Evolutionary conservation across 2,797 vertebrate species (phyloP).

Genomic region (Galaxias olidus): DNA sequence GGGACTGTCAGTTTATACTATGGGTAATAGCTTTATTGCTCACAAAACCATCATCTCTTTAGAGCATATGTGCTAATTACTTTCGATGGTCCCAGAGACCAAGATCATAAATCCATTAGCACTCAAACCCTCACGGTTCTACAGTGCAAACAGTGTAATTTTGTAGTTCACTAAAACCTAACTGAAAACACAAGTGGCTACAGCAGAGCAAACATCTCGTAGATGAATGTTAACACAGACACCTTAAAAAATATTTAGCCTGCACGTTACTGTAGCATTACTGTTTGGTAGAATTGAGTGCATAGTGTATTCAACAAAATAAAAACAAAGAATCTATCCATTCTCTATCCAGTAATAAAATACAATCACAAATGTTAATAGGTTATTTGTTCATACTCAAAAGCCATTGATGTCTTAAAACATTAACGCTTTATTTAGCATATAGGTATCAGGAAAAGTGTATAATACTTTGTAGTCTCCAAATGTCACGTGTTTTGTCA

Average conservation of each 20-base stretch:
- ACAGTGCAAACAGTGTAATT: slow-evolving; percentile 70
- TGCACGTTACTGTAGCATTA: no score
- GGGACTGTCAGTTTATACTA: slow-evolving; percentile 86
- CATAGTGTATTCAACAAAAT: no score
- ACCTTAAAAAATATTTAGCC: neutral
- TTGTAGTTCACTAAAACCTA: slow-evolving; percentile 42
- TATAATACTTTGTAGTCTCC: no score
- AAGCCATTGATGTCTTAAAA: no score
- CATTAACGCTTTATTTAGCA: no score
- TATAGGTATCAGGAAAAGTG: no score
- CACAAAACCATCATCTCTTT: slow-evolving; percentile 94
- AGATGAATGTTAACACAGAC: neutral
- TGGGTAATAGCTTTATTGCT: slow-evolving; percentile 96
- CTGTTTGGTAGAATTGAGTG: no score
- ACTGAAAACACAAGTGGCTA: slow-evolving; percentile 31
- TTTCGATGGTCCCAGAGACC: slow-evolving; percentile 85
- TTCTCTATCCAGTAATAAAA: no score
- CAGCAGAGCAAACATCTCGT: slow-evolving; percentile 51
- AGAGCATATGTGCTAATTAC: slow-evolving; percentile 95
- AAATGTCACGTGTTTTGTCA: no score
- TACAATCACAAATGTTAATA: no score
- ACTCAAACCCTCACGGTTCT: slow-evolving; percentile 76
- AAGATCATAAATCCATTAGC: slow-evolving; percentile 92
- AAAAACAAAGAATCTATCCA: no score
- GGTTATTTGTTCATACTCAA: no score